phyloP scores from a whole-genome alignment of 2,888 invertebrate species.

The Ormyrus thymus region DNA sequence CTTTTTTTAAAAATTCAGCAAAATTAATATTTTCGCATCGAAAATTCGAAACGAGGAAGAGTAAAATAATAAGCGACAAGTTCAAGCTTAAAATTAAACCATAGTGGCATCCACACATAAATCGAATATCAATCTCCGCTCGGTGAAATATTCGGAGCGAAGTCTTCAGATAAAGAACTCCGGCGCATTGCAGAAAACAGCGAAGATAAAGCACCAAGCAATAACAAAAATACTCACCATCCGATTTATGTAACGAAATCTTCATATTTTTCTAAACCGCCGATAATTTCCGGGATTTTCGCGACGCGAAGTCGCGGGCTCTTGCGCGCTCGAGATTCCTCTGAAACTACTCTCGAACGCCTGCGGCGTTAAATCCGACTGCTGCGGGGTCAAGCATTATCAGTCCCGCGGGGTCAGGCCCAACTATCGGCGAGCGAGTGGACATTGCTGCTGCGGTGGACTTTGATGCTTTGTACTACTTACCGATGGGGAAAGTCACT shows the following conservation, averaged over 20 bases:
- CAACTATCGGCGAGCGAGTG: constrained; percentile 4
- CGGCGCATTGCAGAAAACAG: background rate
- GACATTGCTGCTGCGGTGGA: background rate
- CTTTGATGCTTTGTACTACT: too few species aligned
- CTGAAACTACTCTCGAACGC: background rate
- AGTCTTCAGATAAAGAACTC: too few species aligned
- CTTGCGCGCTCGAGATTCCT: background rate
- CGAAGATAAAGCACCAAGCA: background rate
- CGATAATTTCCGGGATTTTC: constrained; percentile 13
- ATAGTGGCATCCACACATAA: too few species aligned
- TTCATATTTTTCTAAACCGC: constrained; percentile 8
- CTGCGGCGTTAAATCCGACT: background rate
- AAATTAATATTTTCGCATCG: background rate
- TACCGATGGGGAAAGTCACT: too few species aligned
- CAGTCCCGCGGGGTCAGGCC: constrained; percentile 27
- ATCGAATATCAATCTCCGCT: too few species aligned
- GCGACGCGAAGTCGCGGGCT: too few species aligned
- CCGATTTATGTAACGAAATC: constrained; percentile 14
- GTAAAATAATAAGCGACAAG: background rate
- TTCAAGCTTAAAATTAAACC: background rate
- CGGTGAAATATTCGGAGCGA: too few species aligned
- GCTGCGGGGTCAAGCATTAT: constrained; percentile 40
- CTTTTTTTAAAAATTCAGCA: constrained; percentile 14
- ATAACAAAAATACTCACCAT: constrained; percentile 30
- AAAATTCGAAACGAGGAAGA: background rate